Conservation (phyloP, 2,113 vertebrate species). For the Xiphophorus couchianus region DNA sequence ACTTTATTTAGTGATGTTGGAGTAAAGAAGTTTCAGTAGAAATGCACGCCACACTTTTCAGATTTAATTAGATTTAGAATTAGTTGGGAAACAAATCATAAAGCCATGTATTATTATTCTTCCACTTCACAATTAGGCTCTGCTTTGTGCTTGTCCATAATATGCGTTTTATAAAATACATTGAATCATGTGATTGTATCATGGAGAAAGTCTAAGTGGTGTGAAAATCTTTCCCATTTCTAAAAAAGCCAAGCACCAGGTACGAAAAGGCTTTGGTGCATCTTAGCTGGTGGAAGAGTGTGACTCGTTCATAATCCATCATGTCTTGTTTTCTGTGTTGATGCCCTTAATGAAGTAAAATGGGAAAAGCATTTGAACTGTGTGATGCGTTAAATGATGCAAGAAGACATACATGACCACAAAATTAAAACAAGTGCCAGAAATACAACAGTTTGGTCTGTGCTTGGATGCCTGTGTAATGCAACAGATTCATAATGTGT, state of each 20-base stretch:
- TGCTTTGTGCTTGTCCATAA: too few relatives aligned
- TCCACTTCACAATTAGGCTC: not conserved
- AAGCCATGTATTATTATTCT: not conserved
- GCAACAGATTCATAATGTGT: not conserved
- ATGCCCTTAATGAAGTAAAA: constrained; percentile 14
- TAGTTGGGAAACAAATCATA: not conserved
- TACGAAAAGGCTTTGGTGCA: constrained; percentile 3
- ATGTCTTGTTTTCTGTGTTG: constrained; percentile 7
- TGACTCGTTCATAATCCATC: not conserved
- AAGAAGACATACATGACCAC: not conserved
- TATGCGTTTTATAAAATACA: too few relatives aligned
- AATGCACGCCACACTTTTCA: not conserved
- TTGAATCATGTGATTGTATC: too few relatives aligned
- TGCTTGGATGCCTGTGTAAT: not conserved
- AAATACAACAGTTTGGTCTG: not conserved
- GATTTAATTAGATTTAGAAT: not conserved
- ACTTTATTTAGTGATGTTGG: too few relatives aligned
- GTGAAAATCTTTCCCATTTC: not conserved
- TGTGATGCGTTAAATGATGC: not conserved
- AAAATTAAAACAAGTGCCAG: not conserved
- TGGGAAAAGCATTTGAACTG: not conserved
- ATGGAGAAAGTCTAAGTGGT: not conserved
- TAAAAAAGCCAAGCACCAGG: not conserved
- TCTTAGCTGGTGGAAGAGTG: constrained; percentile 8
- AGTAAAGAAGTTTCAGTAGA: too few relatives aligned